Evolutionary conservation across 2,888 invertebrate species (phyloP).

Genomic region (Volucella inflata): DNA sequence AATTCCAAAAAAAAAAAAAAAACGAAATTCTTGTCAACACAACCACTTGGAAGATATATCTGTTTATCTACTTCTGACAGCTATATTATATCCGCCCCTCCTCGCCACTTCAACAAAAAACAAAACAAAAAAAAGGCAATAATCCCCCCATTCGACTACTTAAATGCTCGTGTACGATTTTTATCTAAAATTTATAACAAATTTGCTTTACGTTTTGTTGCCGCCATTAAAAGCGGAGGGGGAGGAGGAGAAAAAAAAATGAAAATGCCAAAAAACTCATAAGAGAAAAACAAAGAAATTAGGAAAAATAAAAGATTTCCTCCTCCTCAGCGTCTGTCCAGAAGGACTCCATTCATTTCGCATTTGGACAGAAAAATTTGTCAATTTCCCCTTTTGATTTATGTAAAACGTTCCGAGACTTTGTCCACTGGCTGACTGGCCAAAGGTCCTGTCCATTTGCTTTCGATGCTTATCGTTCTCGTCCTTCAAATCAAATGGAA

Average conservation of each 20-base stretch:
- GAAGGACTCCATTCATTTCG: neutral
- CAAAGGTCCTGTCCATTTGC: constrained; percentile 45
- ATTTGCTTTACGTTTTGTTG: constrained; percentile 11
- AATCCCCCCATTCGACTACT: neutral
- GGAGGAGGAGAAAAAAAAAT: no score
- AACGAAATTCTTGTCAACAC: no score
- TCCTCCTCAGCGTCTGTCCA: neutral
- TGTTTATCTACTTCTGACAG: no score
- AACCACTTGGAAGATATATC: no score
- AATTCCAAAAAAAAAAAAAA: no score
- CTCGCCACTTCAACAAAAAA: no score
- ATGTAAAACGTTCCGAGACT: constrained; percentile 41
- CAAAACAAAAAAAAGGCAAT: no score
- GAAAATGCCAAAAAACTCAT: no score
- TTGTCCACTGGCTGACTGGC: constrained; percentile 29
- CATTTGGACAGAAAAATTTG: constrained; percentile 48
- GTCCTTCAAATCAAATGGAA: constrained; percentile 26
- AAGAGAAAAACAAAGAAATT: no score
- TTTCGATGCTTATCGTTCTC: constrained; percentile 41
- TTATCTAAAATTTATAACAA: constrained; percentile 42
- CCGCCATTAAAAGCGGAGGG: neutral
- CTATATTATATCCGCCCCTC: no score
- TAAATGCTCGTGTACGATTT: constrained; percentile 11
- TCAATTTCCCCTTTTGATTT: constrained; percentile 64
- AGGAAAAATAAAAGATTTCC: neutral